A percentile compares a stretch with the other conserved stretches of the same genome.
These are phyloP conservation scores for Sandelia bainsii DNA, from an alignment of 2,797 vertebrate species.

Conservation along the genomic window DNA sequence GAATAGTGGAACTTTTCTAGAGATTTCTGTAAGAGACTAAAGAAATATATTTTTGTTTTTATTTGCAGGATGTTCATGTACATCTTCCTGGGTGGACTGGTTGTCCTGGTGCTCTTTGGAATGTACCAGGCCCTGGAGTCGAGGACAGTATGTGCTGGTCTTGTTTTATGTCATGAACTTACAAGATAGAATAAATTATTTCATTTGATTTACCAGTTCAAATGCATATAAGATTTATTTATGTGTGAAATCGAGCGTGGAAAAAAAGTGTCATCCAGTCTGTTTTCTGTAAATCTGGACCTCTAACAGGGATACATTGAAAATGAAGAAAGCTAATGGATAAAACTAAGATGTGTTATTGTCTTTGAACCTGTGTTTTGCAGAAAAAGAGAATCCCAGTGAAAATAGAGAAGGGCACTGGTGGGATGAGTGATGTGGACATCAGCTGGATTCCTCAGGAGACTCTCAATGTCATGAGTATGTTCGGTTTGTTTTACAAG, in stretches of 20 bases:
- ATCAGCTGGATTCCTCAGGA: constrained; percentile 89
- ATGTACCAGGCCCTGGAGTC: constrained; percentile 85
- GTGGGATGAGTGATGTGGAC: constrained; percentile 81
- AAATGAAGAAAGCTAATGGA: neutral
- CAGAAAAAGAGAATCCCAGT: constrained; percentile 82
- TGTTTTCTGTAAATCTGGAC: neutral
- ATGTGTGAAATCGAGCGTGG: neutral
- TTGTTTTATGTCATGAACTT: constrained; percentile 5
- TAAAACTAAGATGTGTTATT: neutral
- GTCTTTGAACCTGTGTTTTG: constrained; percentile 38
- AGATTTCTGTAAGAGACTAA: neutral
- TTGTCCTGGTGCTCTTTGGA: constrained; percentile 77
- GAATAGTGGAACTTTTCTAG: neutral
- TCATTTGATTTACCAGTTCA: neutral
- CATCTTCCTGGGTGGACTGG: constrained; percentile 82
- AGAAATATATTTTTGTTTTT: neutral
- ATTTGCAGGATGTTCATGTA: constrained; percentile 84
- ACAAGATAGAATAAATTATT: neutral
- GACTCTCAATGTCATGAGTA: constrained; percentile 86
- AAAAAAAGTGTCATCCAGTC: neutral
- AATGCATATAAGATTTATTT: neutral
- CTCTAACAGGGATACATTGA: neutral
- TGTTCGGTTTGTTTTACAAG: constrained; percentile 23
- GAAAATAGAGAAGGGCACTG: constrained; percentile 84
- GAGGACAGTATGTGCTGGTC: constrained; percentile 75